Conservation (phyloP, 2,113 vertebrate species). For the Alosa alosa region DNA sequence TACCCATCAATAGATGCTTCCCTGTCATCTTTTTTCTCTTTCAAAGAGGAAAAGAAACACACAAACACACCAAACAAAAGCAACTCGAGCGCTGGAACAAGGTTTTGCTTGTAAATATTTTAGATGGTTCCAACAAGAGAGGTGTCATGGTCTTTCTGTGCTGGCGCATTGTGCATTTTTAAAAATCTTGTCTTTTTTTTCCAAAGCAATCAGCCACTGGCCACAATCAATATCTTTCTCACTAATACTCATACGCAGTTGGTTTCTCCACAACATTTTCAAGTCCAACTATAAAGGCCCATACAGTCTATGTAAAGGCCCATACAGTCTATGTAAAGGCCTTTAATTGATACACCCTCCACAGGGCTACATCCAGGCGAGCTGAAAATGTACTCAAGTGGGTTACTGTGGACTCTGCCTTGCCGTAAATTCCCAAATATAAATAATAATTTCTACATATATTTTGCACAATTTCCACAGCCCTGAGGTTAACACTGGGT, state of each 20-base stretch:
- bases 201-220: constrained; percentile 24
- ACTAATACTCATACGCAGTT: constrained; percentile 24
- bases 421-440: not conserved
- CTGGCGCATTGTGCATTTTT: constrained; percentile 44
- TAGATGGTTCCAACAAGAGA: constrained; percentile 40
- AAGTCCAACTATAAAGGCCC: constrained; percentile 38
- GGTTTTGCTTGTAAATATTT: constrained; percentile 50
- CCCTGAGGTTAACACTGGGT: no score
- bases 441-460: no score
- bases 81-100: constrained; percentile 34
- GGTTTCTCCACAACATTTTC: constrained; percentile 35
- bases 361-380: constrained; percentile 27
- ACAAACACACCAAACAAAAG: constrained; percentile 38
- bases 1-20: constrained; percentile 42
- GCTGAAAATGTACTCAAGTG: not conserved
- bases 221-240: constrained; percentile 43
- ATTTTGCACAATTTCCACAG: no score
- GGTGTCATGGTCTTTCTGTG: constrained; percentile 18
- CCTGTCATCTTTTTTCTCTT: constrained; percentile 48
- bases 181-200: constrained; percentile 36
- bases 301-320: no score
- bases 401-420: not conserved
- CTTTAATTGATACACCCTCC: constrained; percentile 34
- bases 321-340: no score
- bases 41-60: constrained; percentile 39